Base-by-base conservation (phyloP, 1,140 invertebrate genomes). In the Drosophila equinoxialis region DNA sequence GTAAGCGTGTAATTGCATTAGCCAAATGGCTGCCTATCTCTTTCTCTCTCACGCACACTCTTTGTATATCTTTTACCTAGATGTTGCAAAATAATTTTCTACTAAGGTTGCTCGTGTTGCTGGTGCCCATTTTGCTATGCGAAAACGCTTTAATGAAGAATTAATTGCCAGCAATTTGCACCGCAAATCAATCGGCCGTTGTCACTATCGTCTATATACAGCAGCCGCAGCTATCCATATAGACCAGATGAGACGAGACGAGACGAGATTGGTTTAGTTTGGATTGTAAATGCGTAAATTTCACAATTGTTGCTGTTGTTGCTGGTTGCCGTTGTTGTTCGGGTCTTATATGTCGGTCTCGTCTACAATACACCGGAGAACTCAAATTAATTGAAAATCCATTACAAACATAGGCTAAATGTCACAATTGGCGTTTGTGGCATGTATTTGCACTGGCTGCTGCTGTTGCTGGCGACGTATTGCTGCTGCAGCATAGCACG, bases 391-490 rank as follows among this genome's bases (percentile, higher is more conserved):
- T 89, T 89, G 85, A 89, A 89, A 89, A 90, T 89, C 85, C 85
- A 89, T 90, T 90, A 90, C 85, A 89, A 89, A 89, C 85, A 89
- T 89, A 85, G 85, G 85, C 85, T 90, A 89, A 89, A 90, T 89
- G 85, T 89, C 85, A 89, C 85, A 89, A 89, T 89, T 89, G 85
- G 85, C 84, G 84, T 89, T 89, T 89, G 84, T 89, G 84, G 84
- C 80, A 89, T 89, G 84, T 89, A 87, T 78, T 87, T 79, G 84
- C 71, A 60, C 77, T 77, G 83, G 77, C 84, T 73, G 79, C 76
- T 77, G 77, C 63, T 37, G 30, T 14, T 37, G 20, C 57, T 60
- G 75, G 57, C 82, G 82, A 81, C 75, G 81, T 77, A 85, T 86
- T 79, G 82, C 82, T 69, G 64, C 74, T 75, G 71, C 74, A 68